phyloP scores from a whole-genome alignment of 2,797 vertebrate species.

The Craterocephalus amniculus region DNA sequence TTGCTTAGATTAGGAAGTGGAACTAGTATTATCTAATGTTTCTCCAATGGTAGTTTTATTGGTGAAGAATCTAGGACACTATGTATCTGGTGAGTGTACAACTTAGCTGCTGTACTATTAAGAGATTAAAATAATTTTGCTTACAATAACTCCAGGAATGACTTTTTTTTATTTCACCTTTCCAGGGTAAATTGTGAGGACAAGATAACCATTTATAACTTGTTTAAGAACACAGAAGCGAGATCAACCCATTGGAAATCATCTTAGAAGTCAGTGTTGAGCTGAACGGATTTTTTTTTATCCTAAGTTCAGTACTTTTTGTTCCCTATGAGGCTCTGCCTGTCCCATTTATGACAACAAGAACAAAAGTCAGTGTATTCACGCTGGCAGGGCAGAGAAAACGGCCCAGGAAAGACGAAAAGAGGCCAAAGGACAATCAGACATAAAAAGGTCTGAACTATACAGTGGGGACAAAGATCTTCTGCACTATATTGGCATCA shows the following conservation, averaged over 20 bases:
- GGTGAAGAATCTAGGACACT: conserved; percentile 25
- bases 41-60: background rate
- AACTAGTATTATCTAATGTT: conserved; percentile 2
- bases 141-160: background rate
- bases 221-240: background rate
- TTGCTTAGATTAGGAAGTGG: background rate
- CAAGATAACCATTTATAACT: background rate
- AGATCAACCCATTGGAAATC: background rate
- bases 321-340: conserved; percentile 27
- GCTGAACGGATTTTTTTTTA: conserved; percentile 1
- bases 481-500: background rate
- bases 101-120: conserved; percentile 2
- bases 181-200: background rate
- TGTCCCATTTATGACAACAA: conserved; percentile 56
- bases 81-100: conserved; percentile 28
- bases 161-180: background rate
- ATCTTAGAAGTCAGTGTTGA: background rate
- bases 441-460: conserved; percentile 12
- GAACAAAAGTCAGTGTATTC: conserved; percentile 54
- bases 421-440: conserved; percentile 49
- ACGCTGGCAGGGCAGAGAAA: conserved; percentile 34
- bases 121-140: background rate
- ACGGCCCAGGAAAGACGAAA: conserved; percentile 51
- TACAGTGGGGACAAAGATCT: background rate
- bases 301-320: conserved; percentile 26